Percentiles rank a stretch among this genome's conserved stretches.
phyloP scores from a whole-genome alignment of 2,797 vertebrate genomes.

The Onychomys torridus region DNA sequence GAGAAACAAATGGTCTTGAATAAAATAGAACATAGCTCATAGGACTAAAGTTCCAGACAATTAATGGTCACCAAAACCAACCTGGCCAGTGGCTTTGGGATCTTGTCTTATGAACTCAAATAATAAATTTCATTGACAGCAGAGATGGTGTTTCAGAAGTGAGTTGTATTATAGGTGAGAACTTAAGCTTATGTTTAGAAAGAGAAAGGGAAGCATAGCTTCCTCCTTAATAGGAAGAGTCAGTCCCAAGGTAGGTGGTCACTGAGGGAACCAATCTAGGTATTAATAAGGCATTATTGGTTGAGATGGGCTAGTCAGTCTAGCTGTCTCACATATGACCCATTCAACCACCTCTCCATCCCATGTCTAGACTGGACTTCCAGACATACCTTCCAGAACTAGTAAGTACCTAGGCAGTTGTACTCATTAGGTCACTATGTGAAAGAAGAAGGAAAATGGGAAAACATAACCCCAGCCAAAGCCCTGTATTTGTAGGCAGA shows the following conservation, averaged over 20 bases:
- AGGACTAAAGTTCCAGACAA: not conserved
- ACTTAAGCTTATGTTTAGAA: not conserved
- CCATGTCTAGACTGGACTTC: not conserved
- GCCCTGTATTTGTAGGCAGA: not conserved
- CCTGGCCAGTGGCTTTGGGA: not conserved
- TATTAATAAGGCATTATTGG: not conserved
- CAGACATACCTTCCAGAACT: no score
- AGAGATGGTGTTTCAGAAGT: no score
- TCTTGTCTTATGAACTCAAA: not conserved
- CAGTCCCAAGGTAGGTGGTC: not conserved
- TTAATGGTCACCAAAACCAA: not conserved
- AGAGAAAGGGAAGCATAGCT: not conserved
- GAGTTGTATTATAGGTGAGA: not conserved
- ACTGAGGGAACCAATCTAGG: no score
- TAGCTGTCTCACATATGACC: not conserved
- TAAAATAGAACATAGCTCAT: not conserved
- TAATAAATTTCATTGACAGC: not conserved
- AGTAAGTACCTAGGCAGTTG: no score
- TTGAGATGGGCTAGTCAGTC: not conserved
- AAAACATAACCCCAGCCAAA: not conserved
- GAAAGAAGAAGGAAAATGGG: not conserved
- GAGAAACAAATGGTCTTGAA: no score
- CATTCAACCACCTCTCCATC: not conserved
- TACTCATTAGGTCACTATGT: not conserved
- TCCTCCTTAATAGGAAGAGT: not conserved